These are phyloP conservation scores for Mesitornis unicolor DNA, from an alignment of 2,113 vertebrate species.

Conservation along the genomic window DNA sequence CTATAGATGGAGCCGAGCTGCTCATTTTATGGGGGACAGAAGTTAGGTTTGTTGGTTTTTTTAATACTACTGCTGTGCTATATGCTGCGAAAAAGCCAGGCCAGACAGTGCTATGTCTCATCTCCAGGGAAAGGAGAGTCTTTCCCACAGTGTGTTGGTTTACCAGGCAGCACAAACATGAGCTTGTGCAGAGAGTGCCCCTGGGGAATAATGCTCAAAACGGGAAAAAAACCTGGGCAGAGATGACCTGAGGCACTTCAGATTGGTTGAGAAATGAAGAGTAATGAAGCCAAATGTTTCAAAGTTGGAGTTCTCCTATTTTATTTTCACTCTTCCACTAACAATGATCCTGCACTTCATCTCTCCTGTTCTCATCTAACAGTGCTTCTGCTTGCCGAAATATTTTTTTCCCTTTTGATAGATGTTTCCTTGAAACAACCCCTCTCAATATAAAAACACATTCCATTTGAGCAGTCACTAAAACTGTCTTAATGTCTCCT, in stretches of 20 bases:
- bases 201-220: background rate
- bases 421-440: constrained; percentile 37
- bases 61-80: background rate
- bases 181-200: background rate
- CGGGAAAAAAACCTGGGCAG: background rate
- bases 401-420: constrained; percentile 31
- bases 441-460: constrained; percentile 32
- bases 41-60: background rate
- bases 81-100: background rate
- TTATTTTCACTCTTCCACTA: background rate
- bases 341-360: background rate
- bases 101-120: background rate
- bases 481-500: background rate
- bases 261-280: constrained; percentile 25
- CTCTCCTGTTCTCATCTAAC: background rate
- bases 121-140: background rate
- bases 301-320: constrained; percentile 17
- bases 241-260: constrained; percentile 20
- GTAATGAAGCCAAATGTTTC: constrained; percentile 31
- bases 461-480: constrained; percentile 36
- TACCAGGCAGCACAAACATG: background rate
- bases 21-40: background rate
- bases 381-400: background rate
- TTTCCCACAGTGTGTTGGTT: background rate
- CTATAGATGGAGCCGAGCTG: background rate